Percentiles rank a stretch among this genome's conserved stretches.
Conservation (phyloP, 1,140 invertebrate genomes). For the Hylaeus anthracinus region DNA sequence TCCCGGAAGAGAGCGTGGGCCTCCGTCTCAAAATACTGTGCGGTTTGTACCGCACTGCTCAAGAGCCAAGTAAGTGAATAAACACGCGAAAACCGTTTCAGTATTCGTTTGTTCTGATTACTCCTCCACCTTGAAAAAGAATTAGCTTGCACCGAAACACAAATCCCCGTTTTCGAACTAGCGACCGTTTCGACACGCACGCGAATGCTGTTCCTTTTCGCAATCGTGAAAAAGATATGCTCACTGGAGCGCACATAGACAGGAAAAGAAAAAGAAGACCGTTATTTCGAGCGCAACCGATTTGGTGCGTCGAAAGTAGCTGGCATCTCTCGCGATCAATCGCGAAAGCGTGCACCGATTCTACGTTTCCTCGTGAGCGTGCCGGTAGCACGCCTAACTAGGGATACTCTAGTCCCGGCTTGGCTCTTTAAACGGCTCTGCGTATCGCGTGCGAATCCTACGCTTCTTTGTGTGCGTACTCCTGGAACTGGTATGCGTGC, state of each 20-base stretch:
- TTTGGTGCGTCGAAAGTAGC: conserved; percentile 34
- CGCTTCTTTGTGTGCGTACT: conserved; percentile 8
- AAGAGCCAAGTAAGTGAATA: conserved; percentile 70
- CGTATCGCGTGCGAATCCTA: conserved; percentile 41
- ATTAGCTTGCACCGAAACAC: conserved; percentile 11
- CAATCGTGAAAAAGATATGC: conserved; percentile 29
- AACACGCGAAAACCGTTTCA: conserved; percentile 25
- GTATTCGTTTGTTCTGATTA: not conserved
- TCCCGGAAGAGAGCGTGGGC: conserved; percentile 70
- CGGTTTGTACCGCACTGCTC: conserved; percentile 50
- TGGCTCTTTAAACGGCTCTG: conserved; percentile 66
- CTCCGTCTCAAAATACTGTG: conserved; percentile 71
- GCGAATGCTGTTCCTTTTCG: not conserved
- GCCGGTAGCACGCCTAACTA: conserved; percentile 57
- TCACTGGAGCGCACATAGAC: conserved; percentile 38
- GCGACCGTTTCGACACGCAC: not conserved
- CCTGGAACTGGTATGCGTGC: not conserved
- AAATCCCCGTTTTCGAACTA: not conserved
- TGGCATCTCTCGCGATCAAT: conserved; percentile 32
- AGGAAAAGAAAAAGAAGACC: conserved; percentile 28
- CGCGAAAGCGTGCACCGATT: conserved; percentile 35
- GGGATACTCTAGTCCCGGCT: conserved; percentile 52
- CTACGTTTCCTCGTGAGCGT: conserved; percentile 44
- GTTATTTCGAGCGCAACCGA: conserved; percentile 46
- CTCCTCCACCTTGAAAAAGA: not conserved